Percentiles rank a stretch among this genome's conserved stretches.
Evolutionary conservation across 2,797 vertebrate species (phyloP).

Genomic region (Clarias platycephalus): DNA sequence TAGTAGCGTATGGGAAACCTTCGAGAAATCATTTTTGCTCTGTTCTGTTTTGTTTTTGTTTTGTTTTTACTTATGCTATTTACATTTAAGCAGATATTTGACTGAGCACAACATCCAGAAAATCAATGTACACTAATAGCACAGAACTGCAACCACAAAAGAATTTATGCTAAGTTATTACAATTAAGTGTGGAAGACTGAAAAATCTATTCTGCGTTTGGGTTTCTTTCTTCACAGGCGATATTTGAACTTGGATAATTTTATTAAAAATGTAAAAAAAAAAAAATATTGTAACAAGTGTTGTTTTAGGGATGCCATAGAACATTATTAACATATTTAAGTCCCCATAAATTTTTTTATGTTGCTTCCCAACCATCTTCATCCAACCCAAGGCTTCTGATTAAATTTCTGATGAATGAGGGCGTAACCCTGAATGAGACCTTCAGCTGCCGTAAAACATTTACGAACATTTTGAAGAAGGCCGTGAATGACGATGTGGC

Average conservation of each 20-base stretch:
- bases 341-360: neutral
- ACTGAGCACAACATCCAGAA: neutral
- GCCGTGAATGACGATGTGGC: too few species aligned
- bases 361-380: too few species aligned
- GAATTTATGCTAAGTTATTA: neutral
- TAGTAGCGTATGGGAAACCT: neutral
- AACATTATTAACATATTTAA: neutral
- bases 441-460: too few species aligned
- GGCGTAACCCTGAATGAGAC: too few species aligned
- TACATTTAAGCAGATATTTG: constrained; percentile 9
- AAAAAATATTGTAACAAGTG: neutral
- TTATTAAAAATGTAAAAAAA: constrained; percentile 3
- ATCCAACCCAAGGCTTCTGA: too few species aligned
- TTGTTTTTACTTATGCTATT: neutral
- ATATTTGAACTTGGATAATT: constrained; percentile 2
- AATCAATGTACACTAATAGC: neutral
- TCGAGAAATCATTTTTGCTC: neutral
- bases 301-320: neutral
- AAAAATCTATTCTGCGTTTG: neutral
- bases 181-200: neutral
- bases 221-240: neutral
- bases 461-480: too few species aligned
- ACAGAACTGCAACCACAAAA: neutral
- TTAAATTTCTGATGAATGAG: too few species aligned
- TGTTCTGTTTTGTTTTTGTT: neutral